Evolutionary conservation across 2,888 invertebrate genomes (phyloP), one percentile per base, ranked within the genome.

Genomic region (Hypomecis punctinalis): DNA sequence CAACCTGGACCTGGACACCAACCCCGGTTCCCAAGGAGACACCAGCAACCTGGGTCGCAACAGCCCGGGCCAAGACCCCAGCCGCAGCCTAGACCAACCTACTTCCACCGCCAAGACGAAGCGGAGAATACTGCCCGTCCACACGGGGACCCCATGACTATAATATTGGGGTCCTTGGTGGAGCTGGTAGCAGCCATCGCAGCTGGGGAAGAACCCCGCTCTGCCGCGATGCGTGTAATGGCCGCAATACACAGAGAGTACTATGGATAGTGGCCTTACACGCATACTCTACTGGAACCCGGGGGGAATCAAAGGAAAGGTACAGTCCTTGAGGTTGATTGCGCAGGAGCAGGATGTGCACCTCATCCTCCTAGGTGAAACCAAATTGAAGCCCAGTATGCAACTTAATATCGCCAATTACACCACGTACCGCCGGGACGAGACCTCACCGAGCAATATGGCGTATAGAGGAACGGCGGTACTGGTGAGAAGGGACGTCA

Each of bases 261-360:
- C 1, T 0, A 63, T 59, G 53, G 23, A 7, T 59, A 63, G 49
- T 0, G 11, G 11, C 52, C 4, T 4, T 2, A 7, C 39, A 0
- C 39, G 64, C 0, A 9, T 64, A 1, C 10, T 64, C 0, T 64
- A 64, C 6, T 64, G 63, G 64, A 64, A 64, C 43, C 11, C 55
- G 37, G 64, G 64, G 35, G 63, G 64, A 39, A 9, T 64, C 4
- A 9, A 8, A 0, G 1, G 0, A 0, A 60, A 37, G 7, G 39
- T 5, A 5, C 5, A 23, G 0, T 7, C 54, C 7, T 54, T 63
- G 8, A 42, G 39, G 2, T 46, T 55, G 0, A 23, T 64, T 13
- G 33, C 55, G 46, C 59, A 59, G 48, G 0, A 11, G 0, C 59
- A 63, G 33, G 39, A 60, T 6, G 8, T 42, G 0, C 46, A 60